Evolutionary conservation across 1,140 invertebrate species (phyloP).

Genomic region (Brachionus angularis): DNA sequence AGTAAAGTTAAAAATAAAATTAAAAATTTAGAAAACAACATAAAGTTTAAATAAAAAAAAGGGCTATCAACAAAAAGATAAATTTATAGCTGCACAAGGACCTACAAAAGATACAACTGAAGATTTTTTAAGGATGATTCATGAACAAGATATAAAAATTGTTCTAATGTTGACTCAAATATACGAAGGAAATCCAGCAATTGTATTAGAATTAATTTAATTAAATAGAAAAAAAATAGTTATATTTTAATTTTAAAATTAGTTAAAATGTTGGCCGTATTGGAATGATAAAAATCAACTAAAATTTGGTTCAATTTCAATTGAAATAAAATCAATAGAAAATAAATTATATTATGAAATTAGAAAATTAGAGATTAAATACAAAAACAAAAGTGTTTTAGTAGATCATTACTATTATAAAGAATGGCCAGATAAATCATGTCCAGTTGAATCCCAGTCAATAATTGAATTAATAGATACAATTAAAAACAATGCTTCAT

Average conservation of each 20-base stretch:
- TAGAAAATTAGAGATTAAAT: conserved; percentile 21
- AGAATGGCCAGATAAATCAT: conserved; percentile 33
- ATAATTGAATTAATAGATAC: conserved; percentile 11
- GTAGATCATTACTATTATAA: conserved; percentile 41
- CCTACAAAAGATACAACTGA: conserved; percentile 35
- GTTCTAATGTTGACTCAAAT: conserved; percentile 39
- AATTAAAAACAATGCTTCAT: not conserved
- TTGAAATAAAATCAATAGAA: conserved; percentile 27
- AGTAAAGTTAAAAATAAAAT: not conserved
- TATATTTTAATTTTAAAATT: not conserved
- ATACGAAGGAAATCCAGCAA: conserved; percentile 25
- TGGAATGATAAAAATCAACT: conserved; percentile 39
- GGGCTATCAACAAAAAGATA: conserved; percentile 18
- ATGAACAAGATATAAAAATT: conserved; percentile 14
- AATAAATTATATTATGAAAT: conserved; percentile 31
- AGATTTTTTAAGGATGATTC: conserved; percentile 36
- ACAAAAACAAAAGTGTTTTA: not conserved
- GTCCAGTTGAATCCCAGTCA: conserved; percentile 31
- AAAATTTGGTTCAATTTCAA: conserved; percentile 32
- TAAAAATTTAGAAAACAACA: too few species aligned
- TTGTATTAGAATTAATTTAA: not conserved
- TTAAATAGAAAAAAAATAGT: not conserved
- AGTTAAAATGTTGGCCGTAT: conserved; percentile 43
- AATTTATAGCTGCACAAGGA: conserved; percentile 40
- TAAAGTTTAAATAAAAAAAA: too few species aligned